Conservation (phyloP, 2,113 vertebrate genomes). For the Lepus europaeus region DNA sequence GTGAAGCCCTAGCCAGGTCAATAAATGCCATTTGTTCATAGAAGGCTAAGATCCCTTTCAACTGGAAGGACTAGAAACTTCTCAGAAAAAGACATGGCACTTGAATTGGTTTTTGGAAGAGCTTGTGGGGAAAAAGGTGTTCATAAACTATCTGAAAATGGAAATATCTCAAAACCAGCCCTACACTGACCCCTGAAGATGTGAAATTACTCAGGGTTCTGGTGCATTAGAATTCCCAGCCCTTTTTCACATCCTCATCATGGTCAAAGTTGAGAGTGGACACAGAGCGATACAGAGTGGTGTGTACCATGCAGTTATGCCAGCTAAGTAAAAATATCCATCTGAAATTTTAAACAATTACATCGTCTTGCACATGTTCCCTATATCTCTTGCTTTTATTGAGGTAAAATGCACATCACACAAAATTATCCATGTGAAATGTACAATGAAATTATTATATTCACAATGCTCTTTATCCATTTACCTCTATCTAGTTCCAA, state of each 20-base stretch:
- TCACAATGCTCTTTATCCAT: neutral
- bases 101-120: constrained; percentile 21
- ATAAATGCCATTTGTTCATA: constrained; percentile 50
- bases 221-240: neutral
- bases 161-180: neutral
- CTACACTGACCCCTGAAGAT: neutral
- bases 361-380: neutral
- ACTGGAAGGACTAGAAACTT: constrained; percentile 18
- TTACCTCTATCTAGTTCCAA: constrained; percentile 1
- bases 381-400: neutral
- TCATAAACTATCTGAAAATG: constrained; percentile 21
- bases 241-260: neutral
- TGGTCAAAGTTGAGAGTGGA: neutral
- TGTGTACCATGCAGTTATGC: neutral
- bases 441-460: neutral
- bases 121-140: neutral
- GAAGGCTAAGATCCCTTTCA: constrained; percentile 55
- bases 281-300: neutral
- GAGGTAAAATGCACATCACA: neutral
- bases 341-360: constrained; percentile 35
- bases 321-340: neutral
- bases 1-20: neutral
- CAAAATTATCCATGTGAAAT: constrained; percentile 38
- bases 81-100: constrained; percentile 15
- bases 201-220: neutral